Base-by-base conservation (phyloP, 1,140 invertebrate genomes). In the Lethrus apterus region DNA sequence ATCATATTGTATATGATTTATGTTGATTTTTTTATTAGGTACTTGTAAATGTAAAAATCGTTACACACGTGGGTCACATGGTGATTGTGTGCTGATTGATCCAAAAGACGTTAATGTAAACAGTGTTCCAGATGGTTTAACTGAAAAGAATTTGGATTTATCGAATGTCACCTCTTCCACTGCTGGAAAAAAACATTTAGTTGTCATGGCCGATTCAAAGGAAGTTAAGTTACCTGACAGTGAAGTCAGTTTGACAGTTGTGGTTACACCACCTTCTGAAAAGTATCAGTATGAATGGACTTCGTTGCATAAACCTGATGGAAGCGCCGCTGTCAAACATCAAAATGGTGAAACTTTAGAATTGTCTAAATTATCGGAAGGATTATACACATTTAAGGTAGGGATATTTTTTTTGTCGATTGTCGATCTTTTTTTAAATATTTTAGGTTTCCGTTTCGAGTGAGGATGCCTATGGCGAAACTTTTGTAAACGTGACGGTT, bases 241-340 rank as follows among this genome's bases (percentile, higher is more conserved):
- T 65, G 79, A 84, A 67, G 82, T 83, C 1, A 83, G 79, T 3
- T 67, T 94, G 23, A 83, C 82, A 11, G 89, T 86, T 1, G 88
- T 81, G 59, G 87, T 83, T 3, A 75, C 88, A 13, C 87, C 89
- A 26, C 77, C 81, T 53, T 83, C 85, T 42, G 56, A 79, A 36
- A 82, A 84, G 62, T 94, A 93, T 63, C 84, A 83, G 52, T 95
- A 93, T 70, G 79, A 84, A 14, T 96, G 93, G 93, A 86, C 79
- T 15, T 70, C 93, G 9, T 71, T 94, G 23, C 80, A 81, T 44
- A 81, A 89, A 60, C 89, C 90, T 0, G 81, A 84, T 55, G 80
- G 79, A 15, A 84, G 86, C 35, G 86, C 83, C 18, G 87, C 80
- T 29, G 90, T 94, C 75, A 86, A 83, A 41, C 84, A 87, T 60